phyloP scores from a whole-genome alignment of 2,797 vertebrate genomes.

The Monodelphis domestica region DNA sequence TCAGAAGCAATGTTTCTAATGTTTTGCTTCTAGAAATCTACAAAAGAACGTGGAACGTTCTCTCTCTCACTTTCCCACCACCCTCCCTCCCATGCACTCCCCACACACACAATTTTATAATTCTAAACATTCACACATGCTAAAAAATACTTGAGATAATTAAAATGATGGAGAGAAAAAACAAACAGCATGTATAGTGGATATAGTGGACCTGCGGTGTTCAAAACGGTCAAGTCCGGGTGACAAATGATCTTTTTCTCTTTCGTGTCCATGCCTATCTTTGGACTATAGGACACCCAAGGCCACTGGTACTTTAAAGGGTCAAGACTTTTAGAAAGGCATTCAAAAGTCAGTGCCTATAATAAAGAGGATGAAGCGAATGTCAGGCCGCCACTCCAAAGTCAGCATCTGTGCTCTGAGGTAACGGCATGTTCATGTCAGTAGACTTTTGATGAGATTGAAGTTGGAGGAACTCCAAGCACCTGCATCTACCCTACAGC shows the following conservation, averaged over 20 bases:
- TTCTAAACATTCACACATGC: neutral
- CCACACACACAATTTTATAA: no score
- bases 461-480: neutral
- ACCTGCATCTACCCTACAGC: neutral
- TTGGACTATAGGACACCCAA: constrained; percentile 64
- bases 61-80: no score
- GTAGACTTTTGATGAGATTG: constrained; percentile 53
- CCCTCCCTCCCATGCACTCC: no score
- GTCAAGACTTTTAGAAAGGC: constrained; percentile 68
- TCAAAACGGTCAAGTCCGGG: constrained; percentile 62
- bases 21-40: constrained; percentile 12
- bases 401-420: constrained; percentile 68
- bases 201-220: constrained; percentile 50
- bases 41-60: neutral
- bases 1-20: constrained; percentile 8
- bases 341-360: constrained; percentile 59
- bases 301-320: constrained; percentile 70
- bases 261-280: constrained; percentile 34
- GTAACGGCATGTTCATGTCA: constrained; percentile 68
- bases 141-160: neutral
- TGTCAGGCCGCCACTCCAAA: constrained; percentile 66
- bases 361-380: constrained; percentile 55
- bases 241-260: constrained; percentile 59
- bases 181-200: neutral
- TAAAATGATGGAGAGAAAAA: neutral